A percentile compares a stretch with the other conserved stretches of the same genome.
phyloP scores from a whole-genome alignment of 2,113 vertebrate genomes.

The Amia ocellicauda region DNA sequence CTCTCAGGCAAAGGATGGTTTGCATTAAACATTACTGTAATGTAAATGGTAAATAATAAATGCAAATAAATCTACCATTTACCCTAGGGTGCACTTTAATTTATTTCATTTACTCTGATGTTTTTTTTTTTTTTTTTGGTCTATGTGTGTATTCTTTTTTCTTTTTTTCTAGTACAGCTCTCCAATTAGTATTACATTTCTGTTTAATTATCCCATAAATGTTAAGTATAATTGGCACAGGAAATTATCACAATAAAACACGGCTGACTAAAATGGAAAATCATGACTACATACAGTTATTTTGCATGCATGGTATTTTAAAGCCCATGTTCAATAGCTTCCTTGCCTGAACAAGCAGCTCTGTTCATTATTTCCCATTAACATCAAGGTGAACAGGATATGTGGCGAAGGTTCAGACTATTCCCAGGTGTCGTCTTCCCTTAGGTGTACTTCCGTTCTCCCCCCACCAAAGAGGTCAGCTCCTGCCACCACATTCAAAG shows the following conservation, averaged over 20 bases:
- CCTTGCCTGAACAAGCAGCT: not conserved
- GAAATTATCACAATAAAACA: too few species aligned
- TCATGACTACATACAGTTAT: too few species aligned
- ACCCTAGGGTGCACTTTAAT: constrained; percentile 15
- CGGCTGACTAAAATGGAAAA: too few species aligned
- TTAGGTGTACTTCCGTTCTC: not conserved
- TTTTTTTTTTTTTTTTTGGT: not conserved
- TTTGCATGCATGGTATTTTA: not conserved
- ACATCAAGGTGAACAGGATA: not conserved
- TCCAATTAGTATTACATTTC: not conserved
- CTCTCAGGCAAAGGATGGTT: constrained; percentile 4
- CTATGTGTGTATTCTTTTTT: not conserved
- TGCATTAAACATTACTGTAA: constrained; percentile 18
- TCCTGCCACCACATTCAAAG: not conserved
- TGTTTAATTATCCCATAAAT: too few species aligned
- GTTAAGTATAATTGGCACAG: too few species aligned
- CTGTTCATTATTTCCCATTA: not conserved
- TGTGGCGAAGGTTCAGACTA: not conserved
- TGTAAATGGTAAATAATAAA: constrained; percentile 12
- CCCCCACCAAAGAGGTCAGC: not conserved
- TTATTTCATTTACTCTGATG: not conserved
- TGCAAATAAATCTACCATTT: constrained; percentile 16
- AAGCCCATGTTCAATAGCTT: not conserved
- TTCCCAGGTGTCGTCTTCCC: not conserved
- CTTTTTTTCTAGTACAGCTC: not conserved